Evolutionary conservation across 2,888 invertebrate species (phyloP), one percentile per base, ranked within the genome.

Genomic region (Ecdyonurus torrentis): DNA sequence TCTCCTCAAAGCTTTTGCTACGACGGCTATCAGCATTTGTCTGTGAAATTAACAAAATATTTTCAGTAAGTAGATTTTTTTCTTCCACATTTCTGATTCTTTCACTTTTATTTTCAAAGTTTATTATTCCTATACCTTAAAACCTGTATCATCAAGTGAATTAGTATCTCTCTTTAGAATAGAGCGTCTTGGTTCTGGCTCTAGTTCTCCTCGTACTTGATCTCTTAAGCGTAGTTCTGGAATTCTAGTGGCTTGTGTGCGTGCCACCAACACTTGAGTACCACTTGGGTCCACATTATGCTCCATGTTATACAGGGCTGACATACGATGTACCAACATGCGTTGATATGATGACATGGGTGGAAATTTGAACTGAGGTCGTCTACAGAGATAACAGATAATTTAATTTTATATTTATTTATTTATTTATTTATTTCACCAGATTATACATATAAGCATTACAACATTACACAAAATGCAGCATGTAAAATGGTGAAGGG

Each of bases 331-430:
- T 1, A 96, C 92, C 69, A 97, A 76, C 95, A 97, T 94, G 25
- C 97, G 84, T 67, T 95, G 93, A 79, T 97, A 97, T 62, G 95
- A 94, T 65, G 93, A 89, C 88, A 94, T 91, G 73, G 87, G 87
- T 20, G 91, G 91, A 77, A 96, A 95, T 70, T 89, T 89, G 70
- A 87, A 86, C 71, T 86, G 83, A 70, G 83, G 82, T 67, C 83
- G 83, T n/a, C 87, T 87, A 73, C 1, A 72, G 72, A n/a, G n/a
- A n/a, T n/a, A n/a, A n/a, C n/a, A n/a, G 20, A 63, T 5, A 52
- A 23, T 50, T 24, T 25, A 64, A 50, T 25, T 5, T 55, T 7
- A 7, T 50, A n/a, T n/a, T n/a, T n/a, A n/a, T n/a, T n/a, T n/a
- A n/a, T n/a, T n/a, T n/a, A n/a, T n/a, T n/a, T n/a, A n/a, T n/a